Conservation (phyloP, 2,113 vertebrate species). For the Anoura caudifer region DNA sequence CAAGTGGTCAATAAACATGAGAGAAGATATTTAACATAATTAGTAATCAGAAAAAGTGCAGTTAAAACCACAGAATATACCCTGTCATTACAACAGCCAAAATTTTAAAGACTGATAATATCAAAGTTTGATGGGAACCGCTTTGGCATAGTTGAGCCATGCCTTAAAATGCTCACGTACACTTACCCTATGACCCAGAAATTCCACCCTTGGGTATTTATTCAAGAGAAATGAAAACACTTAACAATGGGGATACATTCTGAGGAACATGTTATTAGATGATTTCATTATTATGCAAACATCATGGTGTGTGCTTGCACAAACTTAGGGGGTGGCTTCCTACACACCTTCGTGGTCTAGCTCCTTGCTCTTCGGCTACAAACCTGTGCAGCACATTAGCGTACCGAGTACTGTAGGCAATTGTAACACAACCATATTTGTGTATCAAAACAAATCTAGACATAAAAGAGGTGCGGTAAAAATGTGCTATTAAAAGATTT, state of each 20-base stretch:
- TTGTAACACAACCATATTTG: neutral
- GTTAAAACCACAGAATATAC: neutral
- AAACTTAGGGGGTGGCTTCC: neutral
- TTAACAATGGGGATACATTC: neutral
- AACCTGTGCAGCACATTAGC: neutral
- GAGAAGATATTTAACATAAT: neutral
- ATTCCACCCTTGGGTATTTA: neutral
- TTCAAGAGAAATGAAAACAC: constrained; percentile 15
- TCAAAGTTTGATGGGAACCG: neutral
- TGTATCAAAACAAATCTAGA: neutral
- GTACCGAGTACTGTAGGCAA: neutral
- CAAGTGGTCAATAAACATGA: neutral
- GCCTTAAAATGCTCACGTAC: neutral
- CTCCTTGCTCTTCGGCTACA: neutral
- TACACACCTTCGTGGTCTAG: neutral
- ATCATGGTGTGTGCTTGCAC: neutral
- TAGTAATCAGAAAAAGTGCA: neutral
- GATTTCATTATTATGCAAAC: neutral
- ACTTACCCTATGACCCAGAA: neutral
- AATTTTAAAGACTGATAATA: neutral
- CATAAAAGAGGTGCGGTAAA: neutral
- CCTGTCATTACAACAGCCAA: neutral
- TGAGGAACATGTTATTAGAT: neutral
- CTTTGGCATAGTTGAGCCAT: neutral
- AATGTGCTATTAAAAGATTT: neutral